Evolutionary conservation across 2,888 invertebrate genomes (phyloP), one percentile per base, ranked within the genome.

Genomic region (Cenopis cana): DNA sequence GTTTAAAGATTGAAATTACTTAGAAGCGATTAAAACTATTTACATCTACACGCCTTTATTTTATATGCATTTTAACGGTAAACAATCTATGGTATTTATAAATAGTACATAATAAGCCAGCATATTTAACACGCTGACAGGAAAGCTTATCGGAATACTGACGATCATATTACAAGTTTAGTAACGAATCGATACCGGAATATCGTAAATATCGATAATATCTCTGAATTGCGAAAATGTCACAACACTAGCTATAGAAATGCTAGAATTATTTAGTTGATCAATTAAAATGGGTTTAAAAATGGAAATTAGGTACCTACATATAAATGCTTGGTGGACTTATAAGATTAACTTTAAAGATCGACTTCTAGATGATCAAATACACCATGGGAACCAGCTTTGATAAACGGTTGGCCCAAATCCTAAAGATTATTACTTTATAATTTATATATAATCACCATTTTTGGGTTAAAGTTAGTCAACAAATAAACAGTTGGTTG

Each of bases 101-200:
- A 33, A 33, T 52, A 9, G 50, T 64, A 66, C 18, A 60, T 60
- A 60, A 60, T 17, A 46, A 49, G 36, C 52, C 20, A 36, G 24
- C 61, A 41, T 36, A 29, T 2, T 5, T 29, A 62, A 36, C 74
- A 75, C 75, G 69, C 69, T 75, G 78, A 79, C 78, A 80, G 78
- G 72, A 74, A 74, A 79, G 69, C 57, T 81, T 78, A 80, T 80
- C 77, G 81, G 76, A 77, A 65, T n/a, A 67, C 20, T 50, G 38
- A 76, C 73, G 78, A 81, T 75, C 75, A 69, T 64, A 62, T 68
- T 73, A 67, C 71, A 72, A 73, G 67, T 59, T 73, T 75, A 62
- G 74, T 76, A 80, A 77, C 75, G 77, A 78, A 79, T 79, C 76
- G 76, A 81, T 80, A 78, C 77, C 76, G 75, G 67, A 70, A 61